Evolutionary conservation across 2,113 vertebrate species (phyloP).

Genomic region (Callipepla squamata): DNA sequence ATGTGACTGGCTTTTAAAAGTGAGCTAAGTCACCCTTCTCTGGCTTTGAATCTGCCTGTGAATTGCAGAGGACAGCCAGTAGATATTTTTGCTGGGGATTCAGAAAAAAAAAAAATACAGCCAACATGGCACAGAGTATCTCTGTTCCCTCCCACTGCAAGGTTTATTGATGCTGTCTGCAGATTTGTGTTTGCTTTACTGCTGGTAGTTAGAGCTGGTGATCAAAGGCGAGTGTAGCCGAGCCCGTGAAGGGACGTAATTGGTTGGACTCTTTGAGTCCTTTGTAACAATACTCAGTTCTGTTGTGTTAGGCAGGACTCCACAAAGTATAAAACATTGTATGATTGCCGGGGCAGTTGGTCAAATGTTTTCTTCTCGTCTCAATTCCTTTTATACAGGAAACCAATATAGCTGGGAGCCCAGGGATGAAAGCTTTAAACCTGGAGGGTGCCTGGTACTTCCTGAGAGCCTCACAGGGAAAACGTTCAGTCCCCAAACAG

Average conservation of each 20-base stretch:
- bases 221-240: slow-evolving; percentile 60
- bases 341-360: slow-evolving; percentile 40
- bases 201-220: slow-evolving; percentile 59
- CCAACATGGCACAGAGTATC: not conserved
- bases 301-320: slow-evolving; percentile 66
- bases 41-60: not conserved
- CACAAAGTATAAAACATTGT: slow-evolving; percentile 57
- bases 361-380: slow-evolving; percentile 63
- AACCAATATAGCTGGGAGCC: slow-evolving; percentile 45
- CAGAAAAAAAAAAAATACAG: not conserved
- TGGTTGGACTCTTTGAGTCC: slow-evolving; percentile 65
- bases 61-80: not conserved
- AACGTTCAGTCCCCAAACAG: slow-evolving; percentile 8
- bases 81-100: not conserved
- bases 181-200: slow-evolving; percentile 69
- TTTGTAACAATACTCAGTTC: slow-evolving; percentile 54
- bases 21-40: not conserved
- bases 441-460: slow-evolving; percentile 58
- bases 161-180: slow-evolving; percentile 63
- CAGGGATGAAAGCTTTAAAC: slow-evolving; percentile 61
- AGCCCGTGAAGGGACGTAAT: slow-evolving; percentile 50
- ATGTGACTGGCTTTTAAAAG: not conserved
- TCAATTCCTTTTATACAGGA: slow-evolving; percentile 51
- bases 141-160: slow-evolving; percentile 20
- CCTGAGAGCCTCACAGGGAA: slow-evolving; percentile 34